Conservation (phyloP, 2,797 vertebrate species). For the Ptychadena robeensis region DNA sequence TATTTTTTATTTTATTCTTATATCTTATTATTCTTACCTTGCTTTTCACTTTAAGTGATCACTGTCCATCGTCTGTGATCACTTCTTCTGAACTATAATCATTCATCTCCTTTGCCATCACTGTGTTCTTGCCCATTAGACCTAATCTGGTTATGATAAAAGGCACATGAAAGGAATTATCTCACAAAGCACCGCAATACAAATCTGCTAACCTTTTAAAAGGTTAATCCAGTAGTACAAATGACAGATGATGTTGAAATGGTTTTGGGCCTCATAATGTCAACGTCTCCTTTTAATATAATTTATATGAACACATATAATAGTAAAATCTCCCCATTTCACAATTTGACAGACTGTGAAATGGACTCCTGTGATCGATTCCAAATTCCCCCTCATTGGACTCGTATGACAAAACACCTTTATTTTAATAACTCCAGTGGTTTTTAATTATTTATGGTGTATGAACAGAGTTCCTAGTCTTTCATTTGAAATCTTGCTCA, state of each 20-base stretch:
- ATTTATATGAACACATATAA: background rate
- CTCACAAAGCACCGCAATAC: background rate
- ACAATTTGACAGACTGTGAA: background rate
- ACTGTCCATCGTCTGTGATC: background rate
- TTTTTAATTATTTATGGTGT: constrained; percentile 57
- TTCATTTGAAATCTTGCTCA: constrained; percentile 54
- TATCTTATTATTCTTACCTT: no score
- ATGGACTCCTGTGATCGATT: background rate
- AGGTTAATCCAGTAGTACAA: background rate
- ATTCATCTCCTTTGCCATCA: background rate
- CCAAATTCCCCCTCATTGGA: background rate
- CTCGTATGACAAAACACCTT: constrained; percentile 17
- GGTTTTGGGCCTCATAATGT: background rate
- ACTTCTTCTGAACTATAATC: background rate
- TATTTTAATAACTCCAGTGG: constrained; percentile 38
- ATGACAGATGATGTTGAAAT: background rate
- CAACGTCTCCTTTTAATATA: background rate
- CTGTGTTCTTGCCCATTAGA: background rate
- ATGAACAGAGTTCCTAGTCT: constrained; percentile 47
- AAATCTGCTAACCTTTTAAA: background rate
- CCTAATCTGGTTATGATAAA: background rate
- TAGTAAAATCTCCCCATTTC: background rate
- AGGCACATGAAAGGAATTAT: background rate
- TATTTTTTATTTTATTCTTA: no score
- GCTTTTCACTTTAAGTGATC: background rate